Conservation (phyloP, 2,113 vertebrate genomes). For the rabbit (Oryctolagus cuniculus) region DNA sequence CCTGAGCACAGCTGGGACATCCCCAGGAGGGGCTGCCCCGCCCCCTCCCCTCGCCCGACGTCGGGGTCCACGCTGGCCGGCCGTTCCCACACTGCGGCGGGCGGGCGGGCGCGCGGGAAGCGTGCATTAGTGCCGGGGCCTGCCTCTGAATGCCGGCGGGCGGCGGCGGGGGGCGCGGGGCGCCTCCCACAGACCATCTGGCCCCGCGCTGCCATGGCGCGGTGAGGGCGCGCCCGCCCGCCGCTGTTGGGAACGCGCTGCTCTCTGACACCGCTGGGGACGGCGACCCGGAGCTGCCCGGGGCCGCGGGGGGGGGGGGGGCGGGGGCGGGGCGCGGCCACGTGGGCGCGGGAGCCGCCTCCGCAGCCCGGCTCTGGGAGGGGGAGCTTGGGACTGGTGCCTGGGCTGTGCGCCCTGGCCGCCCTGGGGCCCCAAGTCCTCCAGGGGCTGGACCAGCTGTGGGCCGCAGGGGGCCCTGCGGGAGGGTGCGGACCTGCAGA, state of each 20-base stretch:
- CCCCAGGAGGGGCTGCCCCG: fast-evolving
- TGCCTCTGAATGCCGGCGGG: slow-evolving; percentile 87
- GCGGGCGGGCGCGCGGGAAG: slow-evolving; percentile 80
- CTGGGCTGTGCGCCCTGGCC: neutral
- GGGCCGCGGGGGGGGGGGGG: too few species aligned
- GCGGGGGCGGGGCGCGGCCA: slow-evolving; percentile 6
- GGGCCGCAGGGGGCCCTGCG: neutral
- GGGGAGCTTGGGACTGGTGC: neutral
- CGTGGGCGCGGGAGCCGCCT: slow-evolving; percentile 11
- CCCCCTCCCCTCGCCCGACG: neutral
- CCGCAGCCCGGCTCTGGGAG: neutral
- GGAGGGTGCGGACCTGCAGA: too few species aligned
- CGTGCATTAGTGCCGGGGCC: slow-evolving; percentile 89
- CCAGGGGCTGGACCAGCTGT: neutral
- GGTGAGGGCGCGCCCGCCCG: slow-evolving; percentile 86
- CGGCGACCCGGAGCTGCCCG: slow-evolving; percentile 59
- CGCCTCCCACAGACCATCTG: slow-evolving; percentile 92
- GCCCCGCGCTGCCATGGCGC: slow-evolving; percentile 87
- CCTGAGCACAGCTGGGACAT: neutral
- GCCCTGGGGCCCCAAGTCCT: slow-evolving; percentile 62
- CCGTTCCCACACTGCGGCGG: slow-evolving; percentile 87
- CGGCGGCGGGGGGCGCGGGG: slow-evolving; percentile 67
- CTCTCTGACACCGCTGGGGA: slow-evolving; percentile 81
- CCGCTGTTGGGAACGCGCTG: slow-evolving; percentile 84
- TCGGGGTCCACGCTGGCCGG: slow-evolving; percentile 74